Percentiles rank a stretch among this genome's conserved stretches.
Conservation (phyloP, 2,113 vertebrate species). For the Sigmodon hispidus region DNA sequence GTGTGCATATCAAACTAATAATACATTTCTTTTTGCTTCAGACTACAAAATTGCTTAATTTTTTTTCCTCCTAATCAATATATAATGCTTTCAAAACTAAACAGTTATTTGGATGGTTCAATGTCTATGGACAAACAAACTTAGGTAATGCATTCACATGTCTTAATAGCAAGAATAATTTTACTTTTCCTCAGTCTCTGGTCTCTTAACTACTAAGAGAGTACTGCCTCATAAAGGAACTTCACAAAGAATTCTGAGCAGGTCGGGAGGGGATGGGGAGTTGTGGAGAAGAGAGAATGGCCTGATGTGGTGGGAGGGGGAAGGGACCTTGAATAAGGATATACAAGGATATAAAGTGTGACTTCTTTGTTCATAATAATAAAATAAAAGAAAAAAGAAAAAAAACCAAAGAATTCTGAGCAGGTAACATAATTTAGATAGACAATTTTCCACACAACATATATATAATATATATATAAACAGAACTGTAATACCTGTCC, state of each 20-base stretch:
- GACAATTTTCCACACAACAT: background rate
- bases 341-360: no score
- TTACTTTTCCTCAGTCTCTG: conserved; percentile 20
- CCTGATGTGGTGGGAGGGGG: no score
- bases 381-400: no score
- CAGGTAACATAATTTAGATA: background rate
- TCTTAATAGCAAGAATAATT: conserved; percentile 17
- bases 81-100: conserved; percentile 58
- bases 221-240: conserved; percentile 14
- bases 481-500: background rate
- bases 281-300: no score
- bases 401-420: conserved; percentile 22
- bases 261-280: no score
- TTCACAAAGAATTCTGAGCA: conserved; percentile 18
- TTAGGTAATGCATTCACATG: background rate
- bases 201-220: conserved; percentile 52
- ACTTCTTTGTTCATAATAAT: no score
- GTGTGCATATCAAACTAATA: conserved; percentile 1
- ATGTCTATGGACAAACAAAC: conserved; percentile 8
- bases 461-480: no score
- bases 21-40: background rate
- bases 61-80: background rate
- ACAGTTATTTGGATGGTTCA: conserved; percentile 1
- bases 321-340: no score
- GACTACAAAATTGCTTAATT: background rate